Base-by-base conservation (phyloP, 2,113 vertebrate genomes). In the Scolopax mira region DNA sequence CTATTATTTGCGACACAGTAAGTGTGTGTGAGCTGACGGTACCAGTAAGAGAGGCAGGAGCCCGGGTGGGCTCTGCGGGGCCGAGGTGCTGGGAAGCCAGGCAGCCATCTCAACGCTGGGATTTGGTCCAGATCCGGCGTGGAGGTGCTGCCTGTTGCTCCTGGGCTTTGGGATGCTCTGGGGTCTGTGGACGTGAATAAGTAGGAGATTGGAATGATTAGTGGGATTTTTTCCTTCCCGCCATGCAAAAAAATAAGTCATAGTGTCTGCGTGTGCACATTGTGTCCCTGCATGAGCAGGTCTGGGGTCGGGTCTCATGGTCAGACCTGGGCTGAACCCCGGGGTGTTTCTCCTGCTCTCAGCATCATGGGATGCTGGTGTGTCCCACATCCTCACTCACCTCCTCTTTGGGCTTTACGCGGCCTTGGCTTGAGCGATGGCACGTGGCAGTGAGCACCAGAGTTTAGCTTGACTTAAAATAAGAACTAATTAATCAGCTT, bases 291-390 rank as follows among this genome's bases (percentile, higher is more conserved):
- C 3, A 0, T 0, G 4, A 22, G 46, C 46, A 48, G 46, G 41
- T 37, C 22, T 3, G 2, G 1, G 9, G 27, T 17, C 0, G 24
- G 37, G 11, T 22, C 35, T 69, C 0, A 1, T 0, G 1, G n/a
- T 30, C 16, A 4, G 71, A 48, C 27, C 17, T 1, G 3, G 25
- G 64, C 35, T 42, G 79, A 35, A 8, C 54, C 33, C 61, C 1
- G 4, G 42, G 22, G 77, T 13, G 1, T 30, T 16, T 62, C 33
- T 2, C 49, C 33, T 28, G 78, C 83, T n/a, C 81, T 7, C 4
- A 18, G 21, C 2, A 0, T 3, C 74, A 3, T 5, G 2, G 49
- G 39, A 13, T 1, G 0, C 55, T 24, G 18, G 3, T 11, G 22
- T 11, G 18, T 30, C 12, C 67, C 72, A 6, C 9, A 0, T 9